phyloP scores from a whole-genome alignment of 2,888 invertebrate species.

The Callosobruchus maculatus region DNA sequence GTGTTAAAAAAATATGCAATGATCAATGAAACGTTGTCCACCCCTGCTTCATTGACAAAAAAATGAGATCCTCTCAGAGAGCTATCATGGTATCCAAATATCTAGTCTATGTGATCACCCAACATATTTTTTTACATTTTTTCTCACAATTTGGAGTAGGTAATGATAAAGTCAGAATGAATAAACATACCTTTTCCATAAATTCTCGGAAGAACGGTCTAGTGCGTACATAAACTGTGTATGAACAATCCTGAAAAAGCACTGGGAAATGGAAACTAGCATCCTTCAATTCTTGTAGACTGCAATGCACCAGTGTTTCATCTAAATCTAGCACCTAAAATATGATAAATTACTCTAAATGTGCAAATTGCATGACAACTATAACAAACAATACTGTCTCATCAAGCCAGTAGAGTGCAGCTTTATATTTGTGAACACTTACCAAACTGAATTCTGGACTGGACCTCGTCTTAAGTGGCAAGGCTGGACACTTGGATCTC shows the following conservation, averaged over 20 bases:
- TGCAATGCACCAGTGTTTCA: slow-evolving; percentile 94
- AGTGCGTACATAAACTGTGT: slow-evolving; percentile 80
- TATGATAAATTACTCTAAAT: not conserved
- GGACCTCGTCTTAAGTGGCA: slow-evolving; percentile 87
- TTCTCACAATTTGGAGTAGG: no score
- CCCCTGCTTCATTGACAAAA: no score
- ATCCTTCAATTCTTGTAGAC: slow-evolving; percentile 85
- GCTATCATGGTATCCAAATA: no score
- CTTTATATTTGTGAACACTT: slow-evolving; percentile 44
- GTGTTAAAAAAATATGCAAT: no score
- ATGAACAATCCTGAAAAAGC: slow-evolving; percentile 85
- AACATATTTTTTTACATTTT: no score
- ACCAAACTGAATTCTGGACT: slow-evolving; percentile 92
- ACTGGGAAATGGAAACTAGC: slow-evolving; percentile 94
- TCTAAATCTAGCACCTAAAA: slow-evolving; percentile 66
- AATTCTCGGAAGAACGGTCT: slow-evolving; percentile 90
- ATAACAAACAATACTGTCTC: no score
- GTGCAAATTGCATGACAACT: no score
- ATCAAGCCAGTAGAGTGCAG: no score
- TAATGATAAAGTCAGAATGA: no score
- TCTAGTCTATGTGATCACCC: no score
- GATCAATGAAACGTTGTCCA: no score
- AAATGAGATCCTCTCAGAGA: no score
- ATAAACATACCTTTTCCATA: slow-evolving; percentile 64
- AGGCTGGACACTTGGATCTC: slow-evolving; percentile 70